Percentiles rank a stretch among this genome's conserved stretches.
phyloP scores from a whole-genome alignment of 2,797 vertebrate genomes.

The Remorina albescens region DNA sequence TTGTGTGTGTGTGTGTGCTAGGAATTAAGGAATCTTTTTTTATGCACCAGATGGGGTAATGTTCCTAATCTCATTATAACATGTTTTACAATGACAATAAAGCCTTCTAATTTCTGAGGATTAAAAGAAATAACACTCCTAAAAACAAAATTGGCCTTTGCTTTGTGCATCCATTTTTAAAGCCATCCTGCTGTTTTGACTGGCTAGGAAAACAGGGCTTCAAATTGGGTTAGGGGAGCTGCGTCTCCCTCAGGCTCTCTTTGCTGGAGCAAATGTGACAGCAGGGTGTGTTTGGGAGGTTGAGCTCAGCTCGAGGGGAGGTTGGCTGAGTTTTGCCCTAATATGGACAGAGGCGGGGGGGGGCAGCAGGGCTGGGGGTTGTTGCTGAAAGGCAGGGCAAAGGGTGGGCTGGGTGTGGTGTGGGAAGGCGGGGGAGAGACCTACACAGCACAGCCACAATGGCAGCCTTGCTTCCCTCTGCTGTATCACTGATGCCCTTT shows the following conservation, averaged over 20 bases:
- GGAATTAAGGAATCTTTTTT: too few species aligned
- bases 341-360: conserved; percentile 71
- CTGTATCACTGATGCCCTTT: conserved; percentile 43
- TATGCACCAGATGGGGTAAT: too few species aligned
- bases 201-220: conserved; percentile 58
- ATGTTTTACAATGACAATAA: too few species aligned
- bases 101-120: too few species aligned
- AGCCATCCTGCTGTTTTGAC: conserved; percentile 66
- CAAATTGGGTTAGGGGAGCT: conserved; percentile 75
- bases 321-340: conserved; percentile 79
- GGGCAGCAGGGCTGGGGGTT: conserved; percentile 18
- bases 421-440: conserved; percentile 58
- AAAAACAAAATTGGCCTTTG: conserved; percentile 20
- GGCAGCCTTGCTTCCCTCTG: conserved; percentile 61
- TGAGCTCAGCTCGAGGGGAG: conserved; percentile 65
- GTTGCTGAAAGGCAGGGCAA: conserved; percentile 31
- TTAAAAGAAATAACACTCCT: conserved; percentile 17
- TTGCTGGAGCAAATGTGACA: conserved; percentile 76
- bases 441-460: conserved; percentile 71
- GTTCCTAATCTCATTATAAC: too few species aligned
- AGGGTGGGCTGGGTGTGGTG: conserved; percentile 58
- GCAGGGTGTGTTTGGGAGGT: conserved; percentile 65
- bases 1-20: too few species aligned
- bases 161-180: conserved; percentile 60
- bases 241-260: conserved; percentile 68